These are phyloP conservation scores for Platyura marginata DNA, from an alignment of 1,140 invertebrate genomes.

Conservation along the genomic window DNA sequence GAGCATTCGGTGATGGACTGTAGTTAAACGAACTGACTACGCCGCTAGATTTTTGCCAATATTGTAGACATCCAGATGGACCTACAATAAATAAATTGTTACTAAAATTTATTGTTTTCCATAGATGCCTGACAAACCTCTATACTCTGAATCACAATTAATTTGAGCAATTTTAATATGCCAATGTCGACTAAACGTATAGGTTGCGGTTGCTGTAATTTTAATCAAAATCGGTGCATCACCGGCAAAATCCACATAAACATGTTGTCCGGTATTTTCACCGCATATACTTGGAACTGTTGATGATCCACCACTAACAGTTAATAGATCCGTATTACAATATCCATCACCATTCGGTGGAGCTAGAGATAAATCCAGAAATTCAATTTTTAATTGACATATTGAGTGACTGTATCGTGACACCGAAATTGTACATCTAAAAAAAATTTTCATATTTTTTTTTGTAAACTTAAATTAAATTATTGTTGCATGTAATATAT, in stretches of 20 bases:
- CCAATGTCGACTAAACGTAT: conserved; percentile 46
- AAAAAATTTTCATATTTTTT: neutral
- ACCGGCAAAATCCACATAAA: conserved; percentile 57
- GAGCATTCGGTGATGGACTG: conserved; percentile 32
- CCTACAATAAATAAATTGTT: conserved; percentile 27
- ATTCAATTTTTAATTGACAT: conserved; percentile 64
- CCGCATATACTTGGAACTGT: conserved; percentile 55
- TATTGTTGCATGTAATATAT: neutral
- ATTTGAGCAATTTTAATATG: conserved; percentile 58
- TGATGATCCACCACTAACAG: conserved; percentile 44
- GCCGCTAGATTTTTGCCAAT: conserved; percentile 41
- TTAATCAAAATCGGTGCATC: conserved; percentile 44
- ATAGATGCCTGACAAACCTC: too few species aligned
- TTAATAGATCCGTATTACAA: conserved; percentile 49
- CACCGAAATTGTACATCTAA: conserved; percentile 43
- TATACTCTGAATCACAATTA: conserved; percentile 34
- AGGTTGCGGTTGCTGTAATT: conserved; percentile 37
- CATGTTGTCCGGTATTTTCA: conserved; percentile 60
- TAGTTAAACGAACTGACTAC: conserved; percentile 62
- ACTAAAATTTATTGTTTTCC: too few species aligned
- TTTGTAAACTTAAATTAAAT: neutral
- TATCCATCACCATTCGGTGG: conserved; percentile 52
- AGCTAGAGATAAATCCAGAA: conserved; percentile 48
- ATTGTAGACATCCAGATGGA: conserved; percentile 62
- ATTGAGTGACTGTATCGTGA: conserved; percentile 44